A percentile compares a stretch with the other conserved stretches of the same genome.
phyloP scores from a whole-genome alignment of 2,888 invertebrate species.

The Agrochola lota region DNA sequence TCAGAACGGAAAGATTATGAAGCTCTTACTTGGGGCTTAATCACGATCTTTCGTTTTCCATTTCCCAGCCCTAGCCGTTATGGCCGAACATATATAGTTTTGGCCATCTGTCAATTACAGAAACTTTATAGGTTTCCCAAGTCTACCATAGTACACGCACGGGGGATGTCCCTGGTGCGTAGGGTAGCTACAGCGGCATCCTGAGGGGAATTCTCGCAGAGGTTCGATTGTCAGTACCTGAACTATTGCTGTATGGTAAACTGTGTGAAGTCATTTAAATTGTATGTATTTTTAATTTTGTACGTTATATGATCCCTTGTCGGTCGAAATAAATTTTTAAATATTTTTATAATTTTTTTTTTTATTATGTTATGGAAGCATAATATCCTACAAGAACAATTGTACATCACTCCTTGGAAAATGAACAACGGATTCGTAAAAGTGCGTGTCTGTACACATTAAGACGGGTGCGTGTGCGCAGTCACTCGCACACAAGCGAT shows the following conservation, averaged over 20 bases:
- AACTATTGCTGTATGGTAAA: not conserved
- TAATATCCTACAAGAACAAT: conserved; percentile 2
- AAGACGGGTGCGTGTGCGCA: conserved; percentile 40
- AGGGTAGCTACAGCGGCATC: not conserved
- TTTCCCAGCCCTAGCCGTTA: not conserved
- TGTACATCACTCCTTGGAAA: conserved; percentile 4
- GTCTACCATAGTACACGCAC: not conserved
- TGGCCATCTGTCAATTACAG: not conserved
- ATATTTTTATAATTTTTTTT: too few relatives aligned
- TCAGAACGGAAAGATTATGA: not conserved
- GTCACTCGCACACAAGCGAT: conserved; percentile 23
- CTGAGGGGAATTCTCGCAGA: not conserved
- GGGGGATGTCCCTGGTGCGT: not conserved
- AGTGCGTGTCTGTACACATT: conserved; percentile 44
- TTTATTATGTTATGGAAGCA: not conserved
- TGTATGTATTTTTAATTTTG: too few relatives aligned
- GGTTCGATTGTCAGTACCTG: not conserved
- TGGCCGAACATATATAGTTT: not conserved
- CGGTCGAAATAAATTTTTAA: too few relatives aligned
- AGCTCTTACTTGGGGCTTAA: not conserved
- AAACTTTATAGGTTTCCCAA: not conserved
- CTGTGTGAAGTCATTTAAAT: too few relatives aligned
- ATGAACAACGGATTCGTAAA: conserved; percentile 14
- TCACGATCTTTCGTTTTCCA: not conserved
- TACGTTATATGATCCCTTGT: too few relatives aligned